Percentiles rank a stretch among this genome's conserved stretches.
Conservation (phyloP, 2,888 invertebrate species). For the Erebia ligea region DNA sequence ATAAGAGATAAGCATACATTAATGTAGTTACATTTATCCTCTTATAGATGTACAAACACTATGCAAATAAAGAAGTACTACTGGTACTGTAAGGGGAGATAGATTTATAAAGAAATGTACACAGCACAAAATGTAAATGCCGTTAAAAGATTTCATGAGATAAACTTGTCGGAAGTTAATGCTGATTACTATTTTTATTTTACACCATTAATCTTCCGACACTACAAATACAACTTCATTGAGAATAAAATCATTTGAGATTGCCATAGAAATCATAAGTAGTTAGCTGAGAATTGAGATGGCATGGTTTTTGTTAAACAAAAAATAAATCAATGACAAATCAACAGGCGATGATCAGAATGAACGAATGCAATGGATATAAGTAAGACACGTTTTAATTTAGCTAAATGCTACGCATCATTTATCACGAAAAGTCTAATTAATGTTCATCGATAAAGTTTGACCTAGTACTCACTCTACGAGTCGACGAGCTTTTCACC, state of each 20-base stretch:
- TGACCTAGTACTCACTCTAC: conserved; percentile 10
- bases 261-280: neutral
- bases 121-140: conserved; percentile 45
- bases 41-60: too few species aligned
- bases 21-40: too few species aligned
- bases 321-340: conserved; percentile 11
- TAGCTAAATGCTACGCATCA: conserved; percentile 8
- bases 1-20: too few species aligned
- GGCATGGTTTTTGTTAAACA: conserved; percentile 18
- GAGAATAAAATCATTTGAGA: conserved; percentile 14
- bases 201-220: conserved; percentile 19
- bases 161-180: conserved; percentile 24
- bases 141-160: conserved; percentile 25
- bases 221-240: conserved; percentile 15
- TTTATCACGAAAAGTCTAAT: conserved; percentile 12
- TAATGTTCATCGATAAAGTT: conserved; percentile 4
- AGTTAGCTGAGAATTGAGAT: too few species aligned
- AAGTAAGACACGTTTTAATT: neutral
- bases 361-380: neutral
- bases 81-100: neutral
- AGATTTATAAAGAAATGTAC: neutral
- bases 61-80: too few species aligned
- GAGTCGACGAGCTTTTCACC: conserved; percentile 13
- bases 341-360: neutral
- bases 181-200: conserved; percentile 20